phyloP scores from a whole-genome alignment of 2,797 vertebrate genomes.

The Myotis myotis region DNA sequence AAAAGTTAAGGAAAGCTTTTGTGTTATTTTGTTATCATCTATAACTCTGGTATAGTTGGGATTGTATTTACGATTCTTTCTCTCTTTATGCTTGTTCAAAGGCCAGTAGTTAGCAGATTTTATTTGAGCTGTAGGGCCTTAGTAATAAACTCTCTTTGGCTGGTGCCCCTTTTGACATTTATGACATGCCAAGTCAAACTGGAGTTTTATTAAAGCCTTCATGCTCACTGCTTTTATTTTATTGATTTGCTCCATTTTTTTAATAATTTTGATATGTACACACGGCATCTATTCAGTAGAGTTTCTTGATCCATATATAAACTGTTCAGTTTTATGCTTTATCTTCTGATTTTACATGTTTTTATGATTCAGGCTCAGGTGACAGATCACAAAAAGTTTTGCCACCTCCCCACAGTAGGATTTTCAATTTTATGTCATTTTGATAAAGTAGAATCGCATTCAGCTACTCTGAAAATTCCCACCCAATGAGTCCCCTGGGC shows the following conservation, averaged over 20 bases:
- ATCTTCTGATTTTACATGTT: not conserved
- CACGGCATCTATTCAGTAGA: conserved; percentile 12
- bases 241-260: conserved; percentile 53
- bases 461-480: conserved; percentile 31
- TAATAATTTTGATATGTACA: conserved; percentile 62
- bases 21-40: conserved; percentile 20
- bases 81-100: conserved; percentile 51
- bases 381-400: conserved; percentile 28
- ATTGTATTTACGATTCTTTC: conserved; percentile 39
- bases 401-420: not conserved
- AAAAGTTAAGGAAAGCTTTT: not conserved
- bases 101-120: conserved; percentile 58
- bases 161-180: conserved; percentile 79
- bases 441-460: not conserved
- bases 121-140: conserved; percentile 65
- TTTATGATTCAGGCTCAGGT: conserved; percentile 4
- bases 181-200: conserved; percentile 69
- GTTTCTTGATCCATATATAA: conserved; percentile 63
- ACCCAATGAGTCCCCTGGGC: not conserved
- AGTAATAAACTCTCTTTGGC: conserved; percentile 69
- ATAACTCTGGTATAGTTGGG: not conserved
- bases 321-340: not conserved
- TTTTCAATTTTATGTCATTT: conserved; percentile 48
- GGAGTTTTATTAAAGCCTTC: conserved; percentile 73
- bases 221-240: conserved; percentile 56